Conservation (phyloP, 2,113 vertebrate genomes). For the Trinectes maculatus region DNA sequence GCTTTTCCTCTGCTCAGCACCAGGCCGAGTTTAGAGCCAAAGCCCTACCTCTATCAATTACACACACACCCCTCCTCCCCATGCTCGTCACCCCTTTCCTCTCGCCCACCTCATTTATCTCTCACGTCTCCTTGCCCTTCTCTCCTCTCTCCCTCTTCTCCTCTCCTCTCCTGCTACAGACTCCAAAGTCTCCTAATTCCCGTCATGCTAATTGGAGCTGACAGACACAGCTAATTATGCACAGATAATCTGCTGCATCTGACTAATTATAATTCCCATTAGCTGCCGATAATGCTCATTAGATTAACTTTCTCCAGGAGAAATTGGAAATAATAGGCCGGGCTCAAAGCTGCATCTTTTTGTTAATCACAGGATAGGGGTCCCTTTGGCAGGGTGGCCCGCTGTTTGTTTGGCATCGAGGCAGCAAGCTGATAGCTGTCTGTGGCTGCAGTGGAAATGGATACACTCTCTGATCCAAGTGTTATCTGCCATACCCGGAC, state of each 20-base stretch:
- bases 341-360: conserved; percentile 60
- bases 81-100: background rate
- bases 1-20: conserved; percentile 35
- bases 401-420: conserved; percentile 52
- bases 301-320: conserved; percentile 85
- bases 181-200: conserved; percentile 77
- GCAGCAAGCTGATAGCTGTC: conserved; percentile 35
- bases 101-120: conserved; percentile 3
- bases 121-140: conserved; percentile 35
- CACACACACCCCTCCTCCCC: conserved; percentile 9
- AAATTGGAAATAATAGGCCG: conserved; percentile 80
- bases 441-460: conserved; percentile 43
- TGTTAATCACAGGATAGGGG: conserved; percentile 48
- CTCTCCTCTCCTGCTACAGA: conserved; percentile 53
- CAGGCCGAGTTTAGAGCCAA: conserved; percentile 61
- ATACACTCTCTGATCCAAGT: conserved; percentile 57
- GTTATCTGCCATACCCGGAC: conserved; percentile 43
- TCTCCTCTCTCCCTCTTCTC: conserved; percentile 17
- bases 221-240: conserved; percentile 85
- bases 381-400: conserved; percentile 34
- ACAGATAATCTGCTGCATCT: conserved; percentile 86
- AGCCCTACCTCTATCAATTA: conserved; percentile 44
- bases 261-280: conserved; percentile 88
- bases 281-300: conserved; percentile 85
- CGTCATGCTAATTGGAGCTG: conserved; percentile 84